These are phyloP conservation scores for Cyprinella venusta DNA, from an alignment of 2,797 vertebrate species.

Conservation along the genomic window DNA sequence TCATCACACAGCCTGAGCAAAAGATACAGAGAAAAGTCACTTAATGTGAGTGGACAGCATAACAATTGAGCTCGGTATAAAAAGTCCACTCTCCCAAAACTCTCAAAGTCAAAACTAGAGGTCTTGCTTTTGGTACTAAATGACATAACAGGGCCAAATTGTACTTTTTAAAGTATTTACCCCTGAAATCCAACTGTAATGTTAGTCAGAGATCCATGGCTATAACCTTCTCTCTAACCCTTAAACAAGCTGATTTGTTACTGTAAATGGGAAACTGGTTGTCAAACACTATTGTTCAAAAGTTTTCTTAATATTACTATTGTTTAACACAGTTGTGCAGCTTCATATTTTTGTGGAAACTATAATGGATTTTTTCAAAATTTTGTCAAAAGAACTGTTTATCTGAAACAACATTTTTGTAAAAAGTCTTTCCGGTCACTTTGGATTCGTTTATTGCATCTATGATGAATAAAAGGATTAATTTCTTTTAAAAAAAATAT, in stretches of 20 bases:
- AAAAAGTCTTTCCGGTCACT: not conserved
- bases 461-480: not conserved
- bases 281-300: not conserved
- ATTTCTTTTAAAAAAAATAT: not conserved
- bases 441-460: not conserved
- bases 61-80: not conserved
- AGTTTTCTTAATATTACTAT: not conserved
- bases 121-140: not conserved
- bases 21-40: not conserved
- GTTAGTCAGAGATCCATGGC: not conserved
- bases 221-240: not conserved
- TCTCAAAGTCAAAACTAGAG: not conserved
- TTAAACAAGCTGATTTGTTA: not conserved
- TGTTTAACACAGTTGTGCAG: not conserved
- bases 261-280: not conserved
- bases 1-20: conserved; percentile 85
- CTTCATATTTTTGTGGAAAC: not conserved
- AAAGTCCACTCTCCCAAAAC: not conserved
- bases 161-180: not conserved
- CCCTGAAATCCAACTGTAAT: not conserved
- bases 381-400: not conserved
- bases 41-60: conserved; percentile 2
- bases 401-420: not conserved
- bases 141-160: not conserved
- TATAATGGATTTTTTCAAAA: not conserved